These are phyloP conservation scores for Drosophila anceps DNA, from an alignment of 2,888 invertebrate genomes.

Conservation along the genomic window DNA sequence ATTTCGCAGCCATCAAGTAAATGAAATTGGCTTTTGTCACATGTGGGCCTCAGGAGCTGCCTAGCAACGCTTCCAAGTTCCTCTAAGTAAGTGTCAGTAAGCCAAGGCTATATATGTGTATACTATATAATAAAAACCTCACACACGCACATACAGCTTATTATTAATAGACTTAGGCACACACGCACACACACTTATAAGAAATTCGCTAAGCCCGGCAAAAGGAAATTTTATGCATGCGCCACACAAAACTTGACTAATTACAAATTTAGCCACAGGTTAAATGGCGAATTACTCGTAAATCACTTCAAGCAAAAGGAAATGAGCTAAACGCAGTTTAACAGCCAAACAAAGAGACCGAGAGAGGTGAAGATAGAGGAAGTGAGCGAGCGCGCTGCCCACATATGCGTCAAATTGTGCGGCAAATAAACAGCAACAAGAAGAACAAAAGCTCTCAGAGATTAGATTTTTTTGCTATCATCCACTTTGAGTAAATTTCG, in stretches of 20 bases:
- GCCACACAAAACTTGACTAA: slow-evolving; percentile 72
- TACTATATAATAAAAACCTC: slow-evolving; percentile 37
- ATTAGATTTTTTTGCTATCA: slow-evolving; percentile 49
- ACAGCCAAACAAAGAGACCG: slow-evolving; percentile 3
- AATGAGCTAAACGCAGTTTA: slow-evolving; percentile 53
- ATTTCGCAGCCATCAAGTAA: slow-evolving; percentile 54
- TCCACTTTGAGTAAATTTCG: slow-evolving; percentile 17
- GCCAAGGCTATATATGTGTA: slow-evolving; percentile 38
- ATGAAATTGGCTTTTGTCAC: slow-evolving; percentile 68
- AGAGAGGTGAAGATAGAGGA: not conserved
- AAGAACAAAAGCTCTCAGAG: slow-evolving; percentile 34
- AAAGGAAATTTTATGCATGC: slow-evolving; percentile 62
- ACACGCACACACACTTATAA: slow-evolving; percentile 18
- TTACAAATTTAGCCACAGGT: slow-evolving; percentile 79
- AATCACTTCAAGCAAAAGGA: slow-evolving; percentile 72
- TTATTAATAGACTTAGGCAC: slow-evolving; percentile 59
- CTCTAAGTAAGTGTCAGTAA: slow-evolving; percentile 45
- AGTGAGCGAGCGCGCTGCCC: not conserved
- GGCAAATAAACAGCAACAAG: slow-evolving; percentile 49
- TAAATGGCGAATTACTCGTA: slow-evolving; percentile 75
- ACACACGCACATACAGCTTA: slow-evolving; percentile 37
- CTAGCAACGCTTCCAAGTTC: slow-evolving; percentile 10
- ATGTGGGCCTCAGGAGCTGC: slow-evolving; percentile 31
- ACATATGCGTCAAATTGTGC: slow-evolving; percentile 54
- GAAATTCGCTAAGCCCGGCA: slow-evolving; percentile 41